Base-by-base conservation (phyloP, 1,140 invertebrate species). In the Ladona fulva region DNA sequence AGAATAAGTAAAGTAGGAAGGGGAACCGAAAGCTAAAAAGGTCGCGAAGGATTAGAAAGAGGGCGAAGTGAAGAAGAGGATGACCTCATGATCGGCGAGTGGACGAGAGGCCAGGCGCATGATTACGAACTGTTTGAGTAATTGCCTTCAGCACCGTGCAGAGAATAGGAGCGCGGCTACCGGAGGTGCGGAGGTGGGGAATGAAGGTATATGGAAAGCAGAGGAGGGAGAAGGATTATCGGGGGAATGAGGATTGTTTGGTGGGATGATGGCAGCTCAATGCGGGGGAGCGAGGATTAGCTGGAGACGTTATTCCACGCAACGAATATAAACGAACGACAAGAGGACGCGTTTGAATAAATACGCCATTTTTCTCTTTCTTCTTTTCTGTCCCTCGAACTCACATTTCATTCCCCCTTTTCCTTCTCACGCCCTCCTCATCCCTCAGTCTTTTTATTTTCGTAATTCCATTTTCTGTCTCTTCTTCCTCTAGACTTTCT, bases 291-390 rank as follows among this genome's bases (percentile, higher is more conserved):
- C n/a, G 52, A 12, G 52, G 52, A 66, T 66, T 66, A 66, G 52
- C 52, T 1, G 52, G 52, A 66, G 52, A 66, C 52, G 52, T 66
- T 66, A 66, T 66, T 66, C 52, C 52, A 66, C 52, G 52, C 52
- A 66, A 66, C 52, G 52, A 66, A 66, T 66, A 66, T 66, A 66
- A 66, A 66, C 52, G 52, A 66, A 66, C 52, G 52, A 66, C 3
- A 66, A 66, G 52, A 22, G 52, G 52, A 66, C 52, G 52, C 52
- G 52, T 66, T 66, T 66, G 52, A 66, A 66, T 66, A 66, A 66
- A 66, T 66, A 66, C 52, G 52, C 52, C 3, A 66, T 66, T 66
- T 66, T 66, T 66, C 52, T 66, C 52, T 66, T 66, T 66, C 52
- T 66, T 22, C 52, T 66, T 66, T 66, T 66, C 52, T 12, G 52